Percentiles rank a stretch among this genome's conserved stretches.
These are phyloP conservation scores for Peromyscus polionotus DNA, from an alignment of 2,113 vertebrate genomes.

Conservation along the genomic window DNA sequence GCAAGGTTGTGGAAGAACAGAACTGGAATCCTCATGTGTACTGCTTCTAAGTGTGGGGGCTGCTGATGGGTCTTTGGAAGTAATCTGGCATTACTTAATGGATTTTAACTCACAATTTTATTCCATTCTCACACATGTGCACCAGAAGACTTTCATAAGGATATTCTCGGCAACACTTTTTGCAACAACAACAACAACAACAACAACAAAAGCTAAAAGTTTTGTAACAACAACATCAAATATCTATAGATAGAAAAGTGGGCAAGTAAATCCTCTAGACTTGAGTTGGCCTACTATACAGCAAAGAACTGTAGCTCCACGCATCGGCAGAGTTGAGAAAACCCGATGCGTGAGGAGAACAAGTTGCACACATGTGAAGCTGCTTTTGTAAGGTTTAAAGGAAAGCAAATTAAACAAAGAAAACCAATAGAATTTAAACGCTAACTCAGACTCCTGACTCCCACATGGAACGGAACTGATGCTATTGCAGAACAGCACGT, in stretches of 20 bases:
- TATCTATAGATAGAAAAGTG: constrained; percentile 26
- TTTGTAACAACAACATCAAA: neutral
- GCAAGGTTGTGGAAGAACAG: constrained; percentile 14
- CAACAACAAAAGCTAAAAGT: neutral
- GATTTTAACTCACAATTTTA: constrained; percentile 37
- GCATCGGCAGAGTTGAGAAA: neutral
- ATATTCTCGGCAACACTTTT: neutral
- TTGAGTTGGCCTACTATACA: neutral
- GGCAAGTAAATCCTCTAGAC: neutral
- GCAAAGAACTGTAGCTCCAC: neutral
- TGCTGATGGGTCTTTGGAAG: constrained; percentile 36
- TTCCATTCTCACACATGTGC: constrained; percentile 33
- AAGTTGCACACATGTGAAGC: neutral
- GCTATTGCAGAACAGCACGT: neutral
- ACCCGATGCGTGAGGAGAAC: neutral
- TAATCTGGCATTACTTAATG: constrained; percentile 60
- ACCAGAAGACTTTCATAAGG: constrained; percentile 33
- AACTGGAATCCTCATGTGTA: neutral
- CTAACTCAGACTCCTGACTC: neutral
- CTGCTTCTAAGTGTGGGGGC: neutral
- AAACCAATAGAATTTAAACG: neutral
- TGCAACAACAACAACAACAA: constrained; percentile 12
- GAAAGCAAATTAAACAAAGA: constrained; percentile 26
- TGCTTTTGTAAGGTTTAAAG: constrained; percentile 32
- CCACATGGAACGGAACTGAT: neutral